Evolutionary conservation across 2,888 invertebrate species (phyloP).

Genomic region (Digitonthophagus gazella): DNA sequence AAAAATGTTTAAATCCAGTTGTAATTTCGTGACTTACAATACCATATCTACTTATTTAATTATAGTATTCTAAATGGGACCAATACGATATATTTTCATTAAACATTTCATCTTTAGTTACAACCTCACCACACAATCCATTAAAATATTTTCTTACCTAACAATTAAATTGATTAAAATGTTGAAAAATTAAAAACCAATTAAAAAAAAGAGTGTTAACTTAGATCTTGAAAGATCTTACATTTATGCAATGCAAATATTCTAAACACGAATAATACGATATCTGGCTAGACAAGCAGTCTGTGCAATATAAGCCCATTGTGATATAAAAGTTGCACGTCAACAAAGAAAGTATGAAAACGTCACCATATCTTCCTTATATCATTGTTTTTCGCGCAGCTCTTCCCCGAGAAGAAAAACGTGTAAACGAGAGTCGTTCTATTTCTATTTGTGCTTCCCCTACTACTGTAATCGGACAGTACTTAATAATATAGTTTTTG

Average conservation of each 20-base stretch:
- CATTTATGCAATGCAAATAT: slow-evolving; percentile 6
- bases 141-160: background rate
- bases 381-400: slow-evolving; percentile 12
- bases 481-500: slow-evolving; percentile 12
- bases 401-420: background rate
- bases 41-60: slow-evolving; percentile 4
- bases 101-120: background rate
- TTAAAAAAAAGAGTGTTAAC: background rate
- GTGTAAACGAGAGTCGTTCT: slow-evolving; percentile 17
- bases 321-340: slow-evolving; percentile 49
- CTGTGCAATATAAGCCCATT: slow-evolving; percentile 38
- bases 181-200: background rate
- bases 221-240: slow-evolving; percentile 1
- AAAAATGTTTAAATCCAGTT: no score
- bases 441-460: slow-evolving; percentile 17
- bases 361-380: slow-evolving; percentile 17
- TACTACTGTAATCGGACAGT: slow-evolving; percentile 7
- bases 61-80: slow-evolving; percentile 7
- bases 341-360: slow-evolving; percentile 16
- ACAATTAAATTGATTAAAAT: background rate
- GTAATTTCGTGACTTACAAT: no score
- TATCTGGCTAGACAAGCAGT: slow-evolving; percentile 13
- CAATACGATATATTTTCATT: slow-evolving; percentile 1
- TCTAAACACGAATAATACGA: slow-evolving; percentile 7
- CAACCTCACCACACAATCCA: background rate